A percentile compares a stretch with the other conserved stretches of the same genome.
Evolutionary conservation across 1,140 invertebrate genomes (phyloP).

Genomic region (Metaphire vulgaris): DNA sequence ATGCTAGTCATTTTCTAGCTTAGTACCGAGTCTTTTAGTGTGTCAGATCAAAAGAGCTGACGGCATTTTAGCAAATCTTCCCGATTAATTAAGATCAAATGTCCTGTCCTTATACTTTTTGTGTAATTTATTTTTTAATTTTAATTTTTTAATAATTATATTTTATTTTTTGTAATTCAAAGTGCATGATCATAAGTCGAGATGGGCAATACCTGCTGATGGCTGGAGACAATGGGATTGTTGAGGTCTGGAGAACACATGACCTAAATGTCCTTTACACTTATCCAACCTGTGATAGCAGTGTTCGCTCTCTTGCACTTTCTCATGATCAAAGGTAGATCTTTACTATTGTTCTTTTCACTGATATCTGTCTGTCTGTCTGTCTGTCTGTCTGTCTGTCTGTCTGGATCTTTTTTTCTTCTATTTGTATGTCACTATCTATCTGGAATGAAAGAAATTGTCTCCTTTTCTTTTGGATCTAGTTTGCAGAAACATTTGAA

Average conservation of each 20-base stretch:
- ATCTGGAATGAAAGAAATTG: no score
- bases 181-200: conserved; percentile 88
- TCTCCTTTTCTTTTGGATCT: no score
- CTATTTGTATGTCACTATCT: conserved; percentile 10
- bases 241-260: conserved; percentile 96
- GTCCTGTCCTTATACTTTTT: no score
- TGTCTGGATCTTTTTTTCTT: background rate
- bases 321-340: conserved; percentile 91
- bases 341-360: conserved; percentile 45
- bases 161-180: no score
- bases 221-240: conserved; percentile 91
- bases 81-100: no score
- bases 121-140: no score
- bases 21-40: no score
- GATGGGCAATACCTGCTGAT: conserved; percentile 94
- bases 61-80: no score
- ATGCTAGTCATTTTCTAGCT: no score
- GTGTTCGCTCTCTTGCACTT: conserved; percentile 81
- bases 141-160: no score
- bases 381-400: background rate
- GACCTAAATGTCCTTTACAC: conserved; percentile 93
- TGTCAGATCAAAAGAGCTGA: no score
- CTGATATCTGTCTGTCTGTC: background rate
- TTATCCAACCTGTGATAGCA: conserved; percentile 90
- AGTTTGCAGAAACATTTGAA: no score